phyloP scores from a whole-genome alignment of 2,113 vertebrate species.

The Ammodytes dubius region DNA sequence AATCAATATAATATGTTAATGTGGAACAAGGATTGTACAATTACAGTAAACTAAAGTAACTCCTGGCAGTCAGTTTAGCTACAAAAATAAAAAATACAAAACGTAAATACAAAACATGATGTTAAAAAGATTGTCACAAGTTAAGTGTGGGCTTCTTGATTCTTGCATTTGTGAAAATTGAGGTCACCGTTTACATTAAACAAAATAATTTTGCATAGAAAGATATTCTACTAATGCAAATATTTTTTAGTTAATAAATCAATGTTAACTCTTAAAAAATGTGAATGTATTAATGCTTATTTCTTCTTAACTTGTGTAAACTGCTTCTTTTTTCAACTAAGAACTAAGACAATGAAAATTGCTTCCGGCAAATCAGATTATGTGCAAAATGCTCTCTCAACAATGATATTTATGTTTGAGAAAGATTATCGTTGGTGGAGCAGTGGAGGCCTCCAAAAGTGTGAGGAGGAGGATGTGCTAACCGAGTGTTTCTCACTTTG shows the following conservation, averaged over 20 bases:
- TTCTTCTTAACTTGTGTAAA: neutral
- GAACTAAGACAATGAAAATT: neutral
- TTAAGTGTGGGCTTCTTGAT: neutral
- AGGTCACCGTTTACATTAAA: neutral
- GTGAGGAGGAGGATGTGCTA: constrained; percentile 57
- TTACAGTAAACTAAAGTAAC: neutral
- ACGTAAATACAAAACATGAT: neutral
- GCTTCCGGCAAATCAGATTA: neutral
- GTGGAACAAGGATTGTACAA: neutral
- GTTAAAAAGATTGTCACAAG: neutral
- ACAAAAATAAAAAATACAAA: neutral
- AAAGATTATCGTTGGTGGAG: constrained; percentile 11
- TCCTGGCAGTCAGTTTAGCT: neutral
- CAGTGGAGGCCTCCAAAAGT: constrained; percentile 5
- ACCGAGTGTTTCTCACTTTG: constrained; percentile 67
- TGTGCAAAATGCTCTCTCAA: constrained; percentile 1
- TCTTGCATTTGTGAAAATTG: constrained; percentile 5
- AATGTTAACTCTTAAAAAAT: neutral
- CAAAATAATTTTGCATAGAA: neutral
- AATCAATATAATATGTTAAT: neutral
- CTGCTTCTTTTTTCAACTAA: neutral
- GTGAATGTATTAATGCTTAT: neutral
- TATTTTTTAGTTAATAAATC: neutral
- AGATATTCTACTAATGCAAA: neutral
- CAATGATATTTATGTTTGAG: constrained; percentile 11